Conservation (phyloP, 2,113 vertebrate species). For the Craseonycteris thonglongyai region DNA sequence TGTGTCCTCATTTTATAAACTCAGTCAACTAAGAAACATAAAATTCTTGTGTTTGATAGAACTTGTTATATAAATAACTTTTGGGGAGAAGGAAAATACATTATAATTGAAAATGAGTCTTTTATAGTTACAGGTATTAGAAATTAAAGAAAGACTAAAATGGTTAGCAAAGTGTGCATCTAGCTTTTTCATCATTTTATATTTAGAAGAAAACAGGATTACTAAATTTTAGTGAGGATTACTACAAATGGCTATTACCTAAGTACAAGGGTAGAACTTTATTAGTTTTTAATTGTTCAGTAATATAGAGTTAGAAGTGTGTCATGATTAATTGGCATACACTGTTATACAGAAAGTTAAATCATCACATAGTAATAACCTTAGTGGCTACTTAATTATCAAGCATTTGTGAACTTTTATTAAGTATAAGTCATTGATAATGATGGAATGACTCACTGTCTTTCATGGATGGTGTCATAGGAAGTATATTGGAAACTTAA, state of each 20-base stretch:
- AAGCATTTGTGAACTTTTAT: not conserved
- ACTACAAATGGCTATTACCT: not conserved
- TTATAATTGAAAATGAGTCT: not conserved
- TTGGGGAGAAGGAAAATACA: not conserved
- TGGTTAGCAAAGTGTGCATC: not conserved
- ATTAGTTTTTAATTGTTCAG: slow-evolving; percentile 22
- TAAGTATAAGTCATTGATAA: not conserved
- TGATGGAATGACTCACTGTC: not conserved
- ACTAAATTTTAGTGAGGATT: not conserved
- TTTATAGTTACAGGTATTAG: not conserved
- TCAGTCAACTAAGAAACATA: not conserved
- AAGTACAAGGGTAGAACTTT: not conserved
- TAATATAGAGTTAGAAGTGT: not conserved
- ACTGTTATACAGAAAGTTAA: not conserved
- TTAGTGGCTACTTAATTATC: not conserved
- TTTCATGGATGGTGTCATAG: not conserved
- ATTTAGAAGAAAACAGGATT: slow-evolving; percentile 10
- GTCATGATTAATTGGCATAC: not conserved
- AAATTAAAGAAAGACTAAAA: not conserved
- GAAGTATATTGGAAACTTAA: not conserved
- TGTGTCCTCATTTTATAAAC: not conserved
- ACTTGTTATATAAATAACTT: not conserved
- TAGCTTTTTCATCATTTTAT: slow-evolving; percentile 29
- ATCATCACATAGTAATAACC: not conserved
- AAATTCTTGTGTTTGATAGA: not conserved